These are phyloP conservation scores for Pseudomyrmex pallidus DNA, from an alignment of 1,140 invertebrate genomes.

Conservation along the genomic window DNA sequence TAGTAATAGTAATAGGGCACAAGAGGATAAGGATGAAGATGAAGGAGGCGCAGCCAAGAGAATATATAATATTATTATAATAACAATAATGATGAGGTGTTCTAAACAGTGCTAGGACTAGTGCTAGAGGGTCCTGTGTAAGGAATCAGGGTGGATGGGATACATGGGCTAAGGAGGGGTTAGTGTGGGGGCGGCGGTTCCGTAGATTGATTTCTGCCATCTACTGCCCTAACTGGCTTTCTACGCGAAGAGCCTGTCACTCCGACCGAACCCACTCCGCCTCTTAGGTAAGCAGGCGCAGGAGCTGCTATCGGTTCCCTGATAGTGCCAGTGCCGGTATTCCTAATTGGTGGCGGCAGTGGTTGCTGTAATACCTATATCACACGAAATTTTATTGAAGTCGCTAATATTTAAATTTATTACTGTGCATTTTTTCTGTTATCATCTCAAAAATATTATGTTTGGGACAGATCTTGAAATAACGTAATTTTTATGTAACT, in stretches of 20 bases:
- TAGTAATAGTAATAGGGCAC: conserved; percentile 57
- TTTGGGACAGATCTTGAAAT: not conserved
- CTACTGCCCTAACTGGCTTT: conserved; percentile 85
- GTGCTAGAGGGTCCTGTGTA: conserved; percentile 81
- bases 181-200: conserved; percentile 86
- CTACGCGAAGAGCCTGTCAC: conserved; percentile 83
- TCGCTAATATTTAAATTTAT: conserved; percentile 20
- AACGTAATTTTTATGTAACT: not conserved
- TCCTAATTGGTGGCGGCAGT: conserved; percentile 82
- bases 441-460: not conserved
- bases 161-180: conserved; percentile 75
- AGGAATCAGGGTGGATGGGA: conserved; percentile 72
- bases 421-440: not conserved
- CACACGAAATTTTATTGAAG: conserved; percentile 30
- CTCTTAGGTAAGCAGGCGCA: conserved; percentile 78
- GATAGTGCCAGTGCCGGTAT: conserved; percentile 83
- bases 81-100: conserved; percentile 84
- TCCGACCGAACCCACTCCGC: conserved; percentile 80
- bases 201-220: conserved; percentile 85
- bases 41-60: not conserved
- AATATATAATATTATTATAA: conserved; percentile 82
- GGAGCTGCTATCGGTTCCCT: conserved; percentile 81
- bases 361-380: conserved; percentile 82
- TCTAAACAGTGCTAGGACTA: conserved; percentile 86
- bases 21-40: conserved; percentile 64